Evolutionary conservation across 2,888 invertebrate species (phyloP), one percentile per base, ranked within the genome.

Genomic region (Aleiodes leptofemur): DNA sequence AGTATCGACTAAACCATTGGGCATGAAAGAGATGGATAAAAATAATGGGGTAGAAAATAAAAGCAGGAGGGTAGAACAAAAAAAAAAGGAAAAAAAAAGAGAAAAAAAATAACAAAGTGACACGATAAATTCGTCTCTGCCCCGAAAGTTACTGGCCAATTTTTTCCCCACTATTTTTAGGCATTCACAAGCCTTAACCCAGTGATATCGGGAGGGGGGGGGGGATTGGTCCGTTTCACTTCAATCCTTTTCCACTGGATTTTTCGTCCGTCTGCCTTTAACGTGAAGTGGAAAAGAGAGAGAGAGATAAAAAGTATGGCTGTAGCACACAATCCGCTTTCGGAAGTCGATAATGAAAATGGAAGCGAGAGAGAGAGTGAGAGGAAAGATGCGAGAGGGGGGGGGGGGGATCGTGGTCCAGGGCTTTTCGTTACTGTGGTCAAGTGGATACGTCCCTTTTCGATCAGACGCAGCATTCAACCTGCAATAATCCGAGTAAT

Each of bases 341-440:
- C 57, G 59, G 50, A 48, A 71, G 71, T 71, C 71, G 57, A 71
- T 71, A 71, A 71, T 71, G 71, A 59, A 71, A 59, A 57, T 16
- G 43, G 50, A 59, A 14, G 53, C 29, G 14, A 53, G 51, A 31
- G 69, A 14, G 34, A 29, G 23, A 1, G 23, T 23, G 2, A 23
- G 23, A 23, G 23, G 23, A n/a, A n/a, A n/a, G n/a, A n/a, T n/a
- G n/a, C n/a, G n/a, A n/a, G n/a, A 2, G 23, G 31, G 57, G 48
- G 29, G 14, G 23, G 57, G 29, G 59, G 48, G 11, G 23, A 29
- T 8, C 4, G n/a, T 31, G 13, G 29, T 57, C 29, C 31, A 57
- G 13, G 13, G 57, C 31, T 31, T 4, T 34, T 3, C 57, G n/a
- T 51, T 29, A 23, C 50, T 71, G 71, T 23, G 29, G 57, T 71